Percentiles rank a stretch among this genome's conserved stretches.
These are phyloP conservation scores for Trachythela sp. DNA, from an alignment of 64 coral and sea anemone genomes.

Conservation along the genomic window DNA sequence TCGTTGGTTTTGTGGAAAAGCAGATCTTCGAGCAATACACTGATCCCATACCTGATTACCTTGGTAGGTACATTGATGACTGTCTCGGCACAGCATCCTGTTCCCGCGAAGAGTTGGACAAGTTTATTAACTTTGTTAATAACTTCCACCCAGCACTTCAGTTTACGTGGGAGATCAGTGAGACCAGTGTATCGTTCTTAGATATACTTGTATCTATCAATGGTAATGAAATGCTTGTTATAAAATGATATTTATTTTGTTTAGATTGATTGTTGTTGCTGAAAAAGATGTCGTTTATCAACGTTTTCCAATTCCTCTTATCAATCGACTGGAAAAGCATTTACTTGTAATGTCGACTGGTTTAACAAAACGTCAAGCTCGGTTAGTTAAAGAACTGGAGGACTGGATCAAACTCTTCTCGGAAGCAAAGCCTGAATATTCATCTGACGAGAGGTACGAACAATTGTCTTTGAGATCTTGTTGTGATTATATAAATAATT, in stretches of 20 bases:
- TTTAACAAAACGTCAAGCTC: constrained; percentile 29
- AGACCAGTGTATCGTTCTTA: too few relatives aligned
- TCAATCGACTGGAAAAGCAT: constrained; percentile 91
- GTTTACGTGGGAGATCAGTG: too few relatives aligned
- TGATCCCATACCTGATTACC: too few relatives aligned
- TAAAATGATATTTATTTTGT: neutral
- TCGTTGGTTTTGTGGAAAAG: too few relatives aligned
- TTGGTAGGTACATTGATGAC: too few relatives aligned
- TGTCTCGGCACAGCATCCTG: too few relatives aligned
- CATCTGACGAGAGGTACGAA: neutral
- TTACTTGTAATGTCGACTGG: constrained; percentile 72
- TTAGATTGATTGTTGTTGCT: constrained; percentile 76
- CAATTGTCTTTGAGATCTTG: too few relatives aligned
- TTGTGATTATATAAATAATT: neutral
- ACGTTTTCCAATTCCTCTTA: constrained; percentile 88
- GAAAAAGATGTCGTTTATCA: constrained; percentile 81
- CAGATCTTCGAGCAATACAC: too few relatives aligned
- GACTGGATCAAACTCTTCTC: constrained; percentile 59
- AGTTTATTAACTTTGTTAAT: too few relatives aligned
- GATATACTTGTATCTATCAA: too few relatives aligned
- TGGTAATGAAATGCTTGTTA: neutral
- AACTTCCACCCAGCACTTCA: too few relatives aligned
- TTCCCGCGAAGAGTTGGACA: too few relatives aligned
- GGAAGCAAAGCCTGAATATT: neutral
- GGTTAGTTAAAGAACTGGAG: constrained; percentile 31